Base-by-base conservation (phyloP, 2,113 vertebrate genomes). In the Nothobranchius kuhntae region DNA sequence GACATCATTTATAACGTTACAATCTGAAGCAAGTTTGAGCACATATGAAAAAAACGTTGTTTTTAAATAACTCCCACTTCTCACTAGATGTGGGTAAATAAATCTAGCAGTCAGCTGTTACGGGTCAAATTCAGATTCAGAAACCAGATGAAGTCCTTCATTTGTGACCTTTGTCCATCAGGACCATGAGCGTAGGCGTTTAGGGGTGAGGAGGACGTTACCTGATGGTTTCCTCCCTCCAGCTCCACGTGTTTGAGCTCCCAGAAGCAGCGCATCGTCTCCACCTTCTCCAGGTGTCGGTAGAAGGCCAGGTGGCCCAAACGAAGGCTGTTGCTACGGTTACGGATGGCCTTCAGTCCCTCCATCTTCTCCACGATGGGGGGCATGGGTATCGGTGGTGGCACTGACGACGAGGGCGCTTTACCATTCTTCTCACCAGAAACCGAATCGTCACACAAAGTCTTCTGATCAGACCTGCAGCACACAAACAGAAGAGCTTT, bases 251-350 rank as follows among this genome's bases (percentile, higher is more conserved):
- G 74, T 73, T 93, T 94, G 71, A 93, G 93, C 85, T 95, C 93
- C 89, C 94, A 93, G 89, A 95, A 95, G 71, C 89, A 92, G 66
- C 91, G 91, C 87, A 95, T 91, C 30, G 86, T 94, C 85, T 94
- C 93, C 78, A 94, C 92, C 84, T 94, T 92, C 73, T 94, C 94
- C 89, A 94, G 65, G 73, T 92, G 93, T 15, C 90, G 90, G 74
- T 94, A 95, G 86, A 95, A 93, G 4, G 89, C 82, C 80, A 93
- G 72, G 11, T 90, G 89, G 61, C 93, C 92, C 67, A 92, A 83
- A 9, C 83, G 87, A 14, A 85, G 86, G 68, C 89, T 87, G 82
- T 77, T 89, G 81, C 84, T 90, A 11, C 54, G 91, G 9, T 90
- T 87, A 44, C 88, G 90, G 45, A 94, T 93, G 45, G 90, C 91